phyloP scores from a whole-genome alignment of 2,797 vertebrate genomes.

The Microhierax caerulescens region DNA sequence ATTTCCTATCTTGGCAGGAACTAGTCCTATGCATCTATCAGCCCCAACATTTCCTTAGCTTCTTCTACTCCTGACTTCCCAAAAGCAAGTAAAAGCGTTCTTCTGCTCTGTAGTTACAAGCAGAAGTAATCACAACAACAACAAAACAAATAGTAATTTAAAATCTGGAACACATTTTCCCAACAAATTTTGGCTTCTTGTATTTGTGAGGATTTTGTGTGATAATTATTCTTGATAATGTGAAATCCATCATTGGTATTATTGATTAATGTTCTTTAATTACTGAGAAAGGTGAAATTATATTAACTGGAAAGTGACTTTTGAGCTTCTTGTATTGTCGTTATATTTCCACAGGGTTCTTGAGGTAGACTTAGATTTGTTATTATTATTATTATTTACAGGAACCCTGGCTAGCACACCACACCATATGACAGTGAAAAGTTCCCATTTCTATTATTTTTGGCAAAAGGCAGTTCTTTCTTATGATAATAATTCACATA shows the following conservation, averaged over 20 bases:
- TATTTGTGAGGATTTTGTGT: background rate
- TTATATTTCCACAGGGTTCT: background rate
- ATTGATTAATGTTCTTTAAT: background rate
- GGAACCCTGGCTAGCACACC: background rate
- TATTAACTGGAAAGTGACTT: background rate
- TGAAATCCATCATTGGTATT: background rate
- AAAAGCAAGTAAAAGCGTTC: background rate
- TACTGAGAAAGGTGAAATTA: background rate
- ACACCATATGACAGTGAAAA: background rate
- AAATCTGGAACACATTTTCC: background rate
- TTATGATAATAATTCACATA: constrained; percentile 39
- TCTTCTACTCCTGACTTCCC: background rate
- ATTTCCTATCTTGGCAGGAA: background rate
- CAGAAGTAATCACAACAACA: background rate
- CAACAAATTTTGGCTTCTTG: background rate
- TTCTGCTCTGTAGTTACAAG: background rate
- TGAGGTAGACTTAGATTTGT: background rate
- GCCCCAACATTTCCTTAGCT: background rate
- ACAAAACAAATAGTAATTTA: background rate
- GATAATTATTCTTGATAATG: background rate
- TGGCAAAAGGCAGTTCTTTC: constrained; percentile 23
- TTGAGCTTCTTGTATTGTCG: background rate
- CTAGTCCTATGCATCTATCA: background rate
- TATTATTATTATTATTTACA: constrained; percentile 32
- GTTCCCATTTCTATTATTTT: background rate